Conservation (phyloP, 2,113 vertebrate species). For the Tenrec ecaudatus region DNA sequence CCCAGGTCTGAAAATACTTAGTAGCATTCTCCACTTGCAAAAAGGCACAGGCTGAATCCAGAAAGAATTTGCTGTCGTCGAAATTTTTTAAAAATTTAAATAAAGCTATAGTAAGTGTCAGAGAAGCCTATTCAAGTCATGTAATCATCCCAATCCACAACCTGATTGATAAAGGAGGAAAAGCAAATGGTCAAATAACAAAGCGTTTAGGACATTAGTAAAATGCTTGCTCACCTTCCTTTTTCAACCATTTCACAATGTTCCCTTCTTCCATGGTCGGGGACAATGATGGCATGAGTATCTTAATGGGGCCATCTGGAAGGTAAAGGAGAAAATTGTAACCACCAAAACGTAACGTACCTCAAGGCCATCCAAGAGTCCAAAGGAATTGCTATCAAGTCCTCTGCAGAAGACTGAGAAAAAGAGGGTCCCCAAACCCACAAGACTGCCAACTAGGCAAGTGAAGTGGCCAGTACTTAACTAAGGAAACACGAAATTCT, state of each 20-base stretch:
- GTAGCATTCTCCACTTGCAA: not conserved
- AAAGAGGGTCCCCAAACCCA: not conserved
- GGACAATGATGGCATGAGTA: slow-evolving; percentile 98
- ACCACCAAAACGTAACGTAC: not conserved
- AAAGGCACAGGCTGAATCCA: not conserved
- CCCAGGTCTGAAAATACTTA: not conserved
- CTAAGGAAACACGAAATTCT: slow-evolving; percentile 1
- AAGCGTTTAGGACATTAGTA: not conserved
- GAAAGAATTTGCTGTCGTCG: not conserved
- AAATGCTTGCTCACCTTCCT: slow-evolving; percentile 91
- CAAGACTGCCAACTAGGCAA: not conserved
- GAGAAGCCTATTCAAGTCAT: slow-evolving; percentile 6
- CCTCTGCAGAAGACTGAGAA: not conserved
- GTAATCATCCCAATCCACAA: not conserved
- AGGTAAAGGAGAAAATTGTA: slow-evolving; percentile 62
- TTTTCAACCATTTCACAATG: slow-evolving; percentile 98
- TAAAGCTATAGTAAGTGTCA: slow-evolving; percentile 21
- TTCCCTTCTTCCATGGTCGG: slow-evolving; percentile 99
- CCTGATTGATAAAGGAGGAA: not conserved
- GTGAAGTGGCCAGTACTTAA: slow-evolving; percentile 28
- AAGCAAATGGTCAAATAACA: not conserved
- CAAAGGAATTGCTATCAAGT: slow-evolving; percentile 28
- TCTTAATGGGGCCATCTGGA: slow-evolving; percentile 91
- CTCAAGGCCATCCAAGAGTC: not conserved
- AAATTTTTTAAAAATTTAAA: slow-evolving; percentile 9